Evolutionary conservation across 2,113 vertebrate genomes (phyloP).

Genomic region (Syngnathus typhle): DNA sequence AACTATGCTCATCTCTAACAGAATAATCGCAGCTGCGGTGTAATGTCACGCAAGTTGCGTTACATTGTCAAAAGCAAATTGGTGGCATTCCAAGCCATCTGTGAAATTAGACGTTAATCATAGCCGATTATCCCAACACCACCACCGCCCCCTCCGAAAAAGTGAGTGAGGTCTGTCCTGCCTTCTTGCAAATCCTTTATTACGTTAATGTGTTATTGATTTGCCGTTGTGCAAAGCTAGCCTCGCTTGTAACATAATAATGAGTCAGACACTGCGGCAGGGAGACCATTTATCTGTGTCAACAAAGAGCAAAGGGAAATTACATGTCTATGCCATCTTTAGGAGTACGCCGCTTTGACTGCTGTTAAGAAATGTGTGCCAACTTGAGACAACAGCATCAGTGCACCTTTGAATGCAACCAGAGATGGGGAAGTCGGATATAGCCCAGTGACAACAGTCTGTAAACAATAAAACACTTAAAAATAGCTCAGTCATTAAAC

Average conservation of each 20-base stretch:
- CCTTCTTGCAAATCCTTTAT: constrained; percentile 28
- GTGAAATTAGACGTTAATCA: constrained; percentile 42
- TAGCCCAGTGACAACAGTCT: background rate
- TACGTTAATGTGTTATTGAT: constrained; percentile 45
- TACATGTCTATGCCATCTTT: constrained; percentile 16
- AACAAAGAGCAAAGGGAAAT: constrained; percentile 34
- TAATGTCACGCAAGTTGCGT: constrained; percentile 3
- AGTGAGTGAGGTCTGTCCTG: constrained; percentile 13
- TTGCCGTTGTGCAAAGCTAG: constrained; percentile 33
- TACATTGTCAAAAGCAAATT: constrained; percentile 12
- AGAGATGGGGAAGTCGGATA: background rate
- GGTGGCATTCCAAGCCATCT: constrained; percentile 15
- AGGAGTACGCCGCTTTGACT: constrained; percentile 15
- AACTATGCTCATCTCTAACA: background rate
- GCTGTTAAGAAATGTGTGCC: constrained; percentile 24
- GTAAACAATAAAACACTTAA: background rate
- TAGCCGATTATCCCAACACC: constrained; percentile 19
- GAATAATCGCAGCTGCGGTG: background rate
- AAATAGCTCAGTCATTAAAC: no score
- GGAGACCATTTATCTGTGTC: constrained; percentile 39
- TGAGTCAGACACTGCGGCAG: constrained; percentile 21
- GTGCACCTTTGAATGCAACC: constrained; percentile 10
- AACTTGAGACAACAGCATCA: constrained; percentile 22
- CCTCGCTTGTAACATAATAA: constrained; percentile 36
- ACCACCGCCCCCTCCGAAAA: background rate